phyloP scores from a whole-genome alignment of 2,797 vertebrate species.

The Toxotes lorentzi region DNA sequence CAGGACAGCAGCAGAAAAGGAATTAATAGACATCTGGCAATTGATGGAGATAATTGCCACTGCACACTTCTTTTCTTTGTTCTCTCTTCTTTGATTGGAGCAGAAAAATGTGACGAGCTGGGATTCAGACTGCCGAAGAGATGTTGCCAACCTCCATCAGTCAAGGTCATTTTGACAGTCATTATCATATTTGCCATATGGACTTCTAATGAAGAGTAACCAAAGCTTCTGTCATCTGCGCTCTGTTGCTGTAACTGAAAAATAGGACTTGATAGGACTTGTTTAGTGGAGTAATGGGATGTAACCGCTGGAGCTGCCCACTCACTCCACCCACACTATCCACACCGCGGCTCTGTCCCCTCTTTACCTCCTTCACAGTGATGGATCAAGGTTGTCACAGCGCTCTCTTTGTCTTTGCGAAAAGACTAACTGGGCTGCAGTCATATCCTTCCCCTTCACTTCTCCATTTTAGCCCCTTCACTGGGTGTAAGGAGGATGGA shows the following conservation, averaged over 20 bases:
- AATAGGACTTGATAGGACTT: conserved; percentile 76
- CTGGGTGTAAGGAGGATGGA: conserved; percentile 40
- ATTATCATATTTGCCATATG: conserved; percentile 78
- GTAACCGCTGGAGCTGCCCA: conserved; percentile 66
- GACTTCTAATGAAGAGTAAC: conserved; percentile 78
- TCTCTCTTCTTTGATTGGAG: conserved; percentile 31
- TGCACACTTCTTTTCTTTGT: conserved; percentile 30
- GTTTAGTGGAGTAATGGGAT: conserved; percentile 78
- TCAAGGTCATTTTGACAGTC: conserved; percentile 77
- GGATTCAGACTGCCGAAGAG: conserved; percentile 38
- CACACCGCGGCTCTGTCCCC: conserved; percentile 36
- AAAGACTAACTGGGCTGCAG: conserved; percentile 58
- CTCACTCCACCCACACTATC: conserved; percentile 64
- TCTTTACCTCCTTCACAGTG: conserved; percentile 59
- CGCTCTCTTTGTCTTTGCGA: conserved; percentile 65
- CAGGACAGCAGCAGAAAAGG: conserved; percentile 32
- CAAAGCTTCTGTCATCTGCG: conserved; percentile 67
- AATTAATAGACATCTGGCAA: conserved; percentile 56
- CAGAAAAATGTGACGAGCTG: conserved; percentile 40
- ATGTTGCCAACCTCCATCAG: conserved; percentile 69
- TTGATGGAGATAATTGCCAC: conserved; percentile 50
- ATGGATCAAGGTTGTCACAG: conserved; percentile 75
- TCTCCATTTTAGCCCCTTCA: conserved; percentile 59
- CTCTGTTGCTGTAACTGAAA: conserved; percentile 62
- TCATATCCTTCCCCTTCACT: conserved; percentile 64